A percentile compares a stretch with the other conserved stretches of the same genome.
phyloP scores from a whole-genome alignment of 2,113 vertebrate species.

The human region GRCh38 chr7:84333001-84333500 shows the following conservation, averaged over 20 bases:
- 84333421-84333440: not conserved
- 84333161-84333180: not conserved
- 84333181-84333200: not conserved
- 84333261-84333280: not conserved
- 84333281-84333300: not conserved
- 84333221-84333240: not conserved
- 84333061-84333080: not conserved
- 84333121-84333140: not conserved
- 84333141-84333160: not conserved
- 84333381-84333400: not conserved
- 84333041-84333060: not conserved
- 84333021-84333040: not conserved
- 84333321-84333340: not conserved
- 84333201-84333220: not conserved
- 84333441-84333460: not conserved
- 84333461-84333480: not conserved
- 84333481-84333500: not conserved
- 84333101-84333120: not conserved
- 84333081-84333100: not conserved
- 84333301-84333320: not conserved
- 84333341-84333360: not conserved
- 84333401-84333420: not conserved
- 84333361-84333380: not conserved
- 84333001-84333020: not conserved
- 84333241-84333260: not conserved